phyloP scores from a whole-genome alignment of 2,797 vertebrate species.

The Sebastes aleutianus region DNA sequence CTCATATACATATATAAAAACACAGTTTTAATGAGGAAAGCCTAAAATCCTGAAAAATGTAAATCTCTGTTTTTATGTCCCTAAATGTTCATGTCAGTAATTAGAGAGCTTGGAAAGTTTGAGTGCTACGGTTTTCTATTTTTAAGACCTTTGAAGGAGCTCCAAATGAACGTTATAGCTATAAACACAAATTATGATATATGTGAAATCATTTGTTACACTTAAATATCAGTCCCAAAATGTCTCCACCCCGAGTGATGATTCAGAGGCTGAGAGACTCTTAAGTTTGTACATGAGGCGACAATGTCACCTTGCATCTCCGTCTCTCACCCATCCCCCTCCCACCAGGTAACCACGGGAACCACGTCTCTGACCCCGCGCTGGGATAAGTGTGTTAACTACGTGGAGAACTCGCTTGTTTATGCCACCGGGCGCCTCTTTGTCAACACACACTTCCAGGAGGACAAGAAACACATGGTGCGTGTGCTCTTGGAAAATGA shows the following conservation, averaged over 20 bases:
- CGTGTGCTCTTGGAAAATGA: not conserved
- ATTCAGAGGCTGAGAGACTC: not conserved
- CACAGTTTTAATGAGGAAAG: not conserved
- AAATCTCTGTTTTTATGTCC: not conserved
- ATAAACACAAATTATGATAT: not conserved
- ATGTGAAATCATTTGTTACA: not conserved
- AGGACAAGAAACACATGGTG: constrained; percentile 96
- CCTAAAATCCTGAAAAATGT: not conserved
- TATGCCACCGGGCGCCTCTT: constrained; percentile 94
- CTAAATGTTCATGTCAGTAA: not conserved
- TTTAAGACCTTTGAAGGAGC: not conserved
- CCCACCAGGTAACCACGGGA: constrained; percentile 89
- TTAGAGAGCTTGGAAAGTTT: constrained; percentile 2
- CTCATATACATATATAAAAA: not conserved
- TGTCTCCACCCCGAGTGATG: not conserved
- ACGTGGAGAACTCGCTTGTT: constrained; percentile 89
- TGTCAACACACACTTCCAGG: constrained; percentile 92
- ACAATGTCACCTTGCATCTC: constrained; percentile 12
- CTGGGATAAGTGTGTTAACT: constrained; percentile 97
- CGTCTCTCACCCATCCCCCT: not conserved
- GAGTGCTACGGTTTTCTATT: not conserved
- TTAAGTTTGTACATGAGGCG: not conserved
- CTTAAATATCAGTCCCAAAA: not conserved
- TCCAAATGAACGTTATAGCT: not conserved
- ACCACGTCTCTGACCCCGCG: constrained; percentile 91